Conservation (phyloP, 2,888 invertebrate species). For the Xanthia togata region DNA sequence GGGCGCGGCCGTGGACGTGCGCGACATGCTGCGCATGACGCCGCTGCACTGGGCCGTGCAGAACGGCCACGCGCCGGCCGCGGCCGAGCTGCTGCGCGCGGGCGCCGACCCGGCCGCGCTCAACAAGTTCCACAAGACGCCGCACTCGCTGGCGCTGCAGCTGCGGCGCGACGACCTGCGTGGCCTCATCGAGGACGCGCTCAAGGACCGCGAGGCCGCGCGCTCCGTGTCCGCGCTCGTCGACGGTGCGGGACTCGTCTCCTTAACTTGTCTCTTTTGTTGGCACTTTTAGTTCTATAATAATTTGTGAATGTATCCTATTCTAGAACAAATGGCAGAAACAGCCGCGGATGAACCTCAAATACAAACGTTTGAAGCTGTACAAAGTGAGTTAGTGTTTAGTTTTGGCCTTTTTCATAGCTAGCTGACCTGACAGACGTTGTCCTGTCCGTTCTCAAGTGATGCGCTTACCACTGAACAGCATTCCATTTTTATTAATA, state of each 20-base stretch:
- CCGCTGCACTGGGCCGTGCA: slow-evolving; percentile 98
- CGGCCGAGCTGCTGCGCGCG: slow-evolving; percentile 92
- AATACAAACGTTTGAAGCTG: slow-evolving; percentile 61
- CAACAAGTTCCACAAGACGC: slow-evolving; percentile 82
- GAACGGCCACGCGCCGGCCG: slow-evolving; percentile 92
- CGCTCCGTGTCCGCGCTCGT: slow-evolving; percentile 67
- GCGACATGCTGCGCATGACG: slow-evolving; percentile 92
- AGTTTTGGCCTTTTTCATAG: background rate
- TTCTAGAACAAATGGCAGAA: slow-evolving; percentile 66
- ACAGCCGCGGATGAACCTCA: slow-evolving; percentile 42
- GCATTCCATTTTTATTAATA: background rate
- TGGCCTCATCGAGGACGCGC: slow-evolving; percentile 71
- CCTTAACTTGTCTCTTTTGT: background rate
- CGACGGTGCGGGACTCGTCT: slow-evolving; percentile 42
- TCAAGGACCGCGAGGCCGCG: slow-evolving; percentile 67
- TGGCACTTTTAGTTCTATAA: background rate
- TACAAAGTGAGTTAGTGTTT: slow-evolving; percentile 64
- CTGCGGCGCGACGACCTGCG: slow-evolving; percentile 57
- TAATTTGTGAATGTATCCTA: background rate
- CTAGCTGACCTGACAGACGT: background rate
- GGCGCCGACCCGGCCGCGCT: slow-evolving; percentile 93
- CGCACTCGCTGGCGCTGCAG: slow-evolving; percentile 72
- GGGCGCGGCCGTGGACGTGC: slow-evolving; percentile 78
- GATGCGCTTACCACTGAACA: no score
- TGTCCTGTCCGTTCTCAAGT: background rate